phyloP scores from a whole-genome alignment of 2,113 vertebrate species.

The Alaudala cheleensis region DNA sequence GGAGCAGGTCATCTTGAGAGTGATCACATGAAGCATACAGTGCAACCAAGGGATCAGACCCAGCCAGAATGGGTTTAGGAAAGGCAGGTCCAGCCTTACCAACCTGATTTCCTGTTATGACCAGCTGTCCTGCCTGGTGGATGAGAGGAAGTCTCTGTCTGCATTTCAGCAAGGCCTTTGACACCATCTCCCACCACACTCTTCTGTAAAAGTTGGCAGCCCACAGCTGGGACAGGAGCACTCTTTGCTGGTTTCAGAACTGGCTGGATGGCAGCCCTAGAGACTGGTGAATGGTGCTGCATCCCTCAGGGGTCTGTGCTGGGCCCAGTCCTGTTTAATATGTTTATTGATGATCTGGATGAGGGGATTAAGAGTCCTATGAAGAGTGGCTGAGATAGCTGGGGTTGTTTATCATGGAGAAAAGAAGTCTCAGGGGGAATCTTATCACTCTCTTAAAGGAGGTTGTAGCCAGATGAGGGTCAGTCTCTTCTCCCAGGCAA shows the following conservation, averaged over 20 bases:
- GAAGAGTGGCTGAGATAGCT: background rate
- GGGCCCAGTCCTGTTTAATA: accelerated
- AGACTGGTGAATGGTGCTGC: background rate
- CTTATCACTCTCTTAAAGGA: background rate
- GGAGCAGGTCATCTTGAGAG: background rate
- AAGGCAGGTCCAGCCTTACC: background rate
- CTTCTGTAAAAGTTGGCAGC: background rate
- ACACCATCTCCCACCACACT: accelerated
- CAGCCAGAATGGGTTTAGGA: background rate
- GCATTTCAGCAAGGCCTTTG: background rate
- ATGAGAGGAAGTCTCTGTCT: background rate
- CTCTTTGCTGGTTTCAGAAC: accelerated
- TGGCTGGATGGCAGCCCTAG: accelerated
- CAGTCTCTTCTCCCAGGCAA: accelerated
- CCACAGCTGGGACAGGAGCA: accelerated
- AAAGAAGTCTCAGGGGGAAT: background rate
- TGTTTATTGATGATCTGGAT: background rate
- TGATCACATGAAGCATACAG: accelerated
- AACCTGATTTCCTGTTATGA: background rate
- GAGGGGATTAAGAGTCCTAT: background rate
- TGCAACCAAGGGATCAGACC: background rate
- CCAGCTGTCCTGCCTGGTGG: accelerated
- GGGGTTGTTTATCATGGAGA: background rate
- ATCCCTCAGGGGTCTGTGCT: background rate
- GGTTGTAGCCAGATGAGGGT: background rate